Conservation (phyloP, 1,140 invertebrate genomes). For the Platorchestia sp. region DNA sequence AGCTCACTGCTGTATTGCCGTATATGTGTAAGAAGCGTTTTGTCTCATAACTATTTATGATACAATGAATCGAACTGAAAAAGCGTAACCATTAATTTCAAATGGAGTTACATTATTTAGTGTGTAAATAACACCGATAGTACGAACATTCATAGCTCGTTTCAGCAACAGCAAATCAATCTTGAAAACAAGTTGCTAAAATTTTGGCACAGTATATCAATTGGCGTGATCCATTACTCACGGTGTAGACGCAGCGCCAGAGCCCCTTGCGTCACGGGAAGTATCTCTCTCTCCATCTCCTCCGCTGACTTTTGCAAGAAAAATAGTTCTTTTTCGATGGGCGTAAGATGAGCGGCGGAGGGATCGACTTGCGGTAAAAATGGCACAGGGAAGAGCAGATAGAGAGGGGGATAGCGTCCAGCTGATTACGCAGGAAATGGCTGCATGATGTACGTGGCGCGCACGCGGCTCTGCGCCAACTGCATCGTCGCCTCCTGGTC, state of each 20-base stretch:
- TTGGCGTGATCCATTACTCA: neutral
- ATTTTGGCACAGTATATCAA: neutral
- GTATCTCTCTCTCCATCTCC: neutral
- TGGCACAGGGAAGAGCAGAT: neutral
- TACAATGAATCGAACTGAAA: neutral
- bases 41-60: too few relatives aligned
- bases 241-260: neutral
- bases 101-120: neutral
- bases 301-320: constrained; percentile 24
- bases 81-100: neutral
- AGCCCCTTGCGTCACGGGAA: neutral
- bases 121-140: too few relatives aligned
- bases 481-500: neutral
- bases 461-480: neutral
- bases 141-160: too few relatives aligned
- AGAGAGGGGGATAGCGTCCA: constrained; percentile 45
- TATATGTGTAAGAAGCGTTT: too few relatives aligned
- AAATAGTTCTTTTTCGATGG: constrained; percentile 34
- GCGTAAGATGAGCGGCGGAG: neutral
- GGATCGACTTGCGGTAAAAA: constrained; percentile 40
- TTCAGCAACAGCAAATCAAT: neutral
- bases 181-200: neutral
- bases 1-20: too few relatives aligned
- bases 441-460: neutral
- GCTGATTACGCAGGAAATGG: constrained; percentile 29